Evolutionary conservation across 2,113 vertebrate species (phyloP), one percentile per base, ranked within the genome.

Genomic region (Albula glossodonta): DNA sequence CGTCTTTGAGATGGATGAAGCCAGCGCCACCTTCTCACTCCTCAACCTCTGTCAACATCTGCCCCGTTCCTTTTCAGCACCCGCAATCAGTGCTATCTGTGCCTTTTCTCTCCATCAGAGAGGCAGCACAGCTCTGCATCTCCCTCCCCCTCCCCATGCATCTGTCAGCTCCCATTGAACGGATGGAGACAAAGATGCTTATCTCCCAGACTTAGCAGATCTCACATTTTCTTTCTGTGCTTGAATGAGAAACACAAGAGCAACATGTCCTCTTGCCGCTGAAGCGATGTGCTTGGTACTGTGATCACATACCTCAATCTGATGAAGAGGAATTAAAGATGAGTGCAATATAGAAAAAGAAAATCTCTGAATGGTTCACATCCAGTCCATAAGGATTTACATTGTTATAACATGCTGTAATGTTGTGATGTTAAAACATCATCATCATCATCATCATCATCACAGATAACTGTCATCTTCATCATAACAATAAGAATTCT

Each of bases 81-180:
- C 22, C 3, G 11, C 52, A 2, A 6, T 66, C 66, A 5, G 56
- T 66, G 56, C 87, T 85, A 85, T 88, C 84, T 78, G 70, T 50
- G 31, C 17, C 87, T 66, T 57, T 85, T 87, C 87, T 87, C 51
- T 82, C 53, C 84, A 66, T 56, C 74, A 31, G 70, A 74, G 19
- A 70, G 51, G 60, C 60, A 66, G 60, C 60, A 41, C 41, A 12
- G 53, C 56, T n/a, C 51, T 25, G 15, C 84, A 19, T 12, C 87
- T 15, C 50, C 80, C 41, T 41, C 15, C 48, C 52, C 51, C 49
- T 66, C 66, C 80, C 60, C 60, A 66, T 15, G 15, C 74, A 78
- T 88, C 87, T 31, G 57, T 85, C 87, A 85, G 50, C 82, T 74
- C 82, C 74, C 53, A 70, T 80, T 84, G 78, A 79, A 15, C 12